These are phyloP conservation scores for Xiphophorus birchmanni DNA, from an alignment of 2,797 vertebrate species.

Conservation along the genomic window DNA sequence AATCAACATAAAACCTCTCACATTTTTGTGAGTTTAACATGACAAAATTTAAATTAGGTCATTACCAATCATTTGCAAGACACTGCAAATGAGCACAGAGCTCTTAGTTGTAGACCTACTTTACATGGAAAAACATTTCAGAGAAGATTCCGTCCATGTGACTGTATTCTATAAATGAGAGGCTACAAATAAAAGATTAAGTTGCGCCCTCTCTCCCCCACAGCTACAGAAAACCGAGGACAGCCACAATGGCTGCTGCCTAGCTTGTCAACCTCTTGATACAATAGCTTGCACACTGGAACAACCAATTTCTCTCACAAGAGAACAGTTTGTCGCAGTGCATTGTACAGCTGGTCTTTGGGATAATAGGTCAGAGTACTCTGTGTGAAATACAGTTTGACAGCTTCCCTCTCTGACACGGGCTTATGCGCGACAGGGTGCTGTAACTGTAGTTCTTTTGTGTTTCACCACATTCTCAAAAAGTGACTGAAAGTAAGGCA, in stretches of 20 bases:
- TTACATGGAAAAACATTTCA: constrained; percentile 2
- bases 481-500: constrained; percentile 58
- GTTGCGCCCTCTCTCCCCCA: background rate
- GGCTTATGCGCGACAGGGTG: constrained; percentile 60
- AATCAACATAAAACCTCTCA: background rate
- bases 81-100: background rate
- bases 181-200: constrained; percentile 34
- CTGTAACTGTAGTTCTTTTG: constrained; percentile 52
- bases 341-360: constrained; percentile 69
- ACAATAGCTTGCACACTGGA: constrained; percentile 63
- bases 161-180: constrained; percentile 20
- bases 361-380: constrained; percentile 79
- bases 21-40: background rate
- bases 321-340: constrained; percentile 60
- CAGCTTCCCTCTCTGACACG: constrained; percentile 75
- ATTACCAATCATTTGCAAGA: background rate
- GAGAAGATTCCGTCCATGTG: constrained; percentile 12
- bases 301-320: constrained; percentile 66
- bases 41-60: background rate
- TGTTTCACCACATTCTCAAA: constrained; percentile 57
- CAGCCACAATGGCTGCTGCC: constrained; percentile 57
- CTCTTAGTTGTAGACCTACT: constrained; percentile 5
- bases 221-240: constrained; percentile 24
- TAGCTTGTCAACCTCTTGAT: constrained; percentile 51
- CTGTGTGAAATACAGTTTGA: constrained; percentile 78